Conservation (phyloP, 2,888 invertebrate species). For the Tenthredo livida region DNA sequence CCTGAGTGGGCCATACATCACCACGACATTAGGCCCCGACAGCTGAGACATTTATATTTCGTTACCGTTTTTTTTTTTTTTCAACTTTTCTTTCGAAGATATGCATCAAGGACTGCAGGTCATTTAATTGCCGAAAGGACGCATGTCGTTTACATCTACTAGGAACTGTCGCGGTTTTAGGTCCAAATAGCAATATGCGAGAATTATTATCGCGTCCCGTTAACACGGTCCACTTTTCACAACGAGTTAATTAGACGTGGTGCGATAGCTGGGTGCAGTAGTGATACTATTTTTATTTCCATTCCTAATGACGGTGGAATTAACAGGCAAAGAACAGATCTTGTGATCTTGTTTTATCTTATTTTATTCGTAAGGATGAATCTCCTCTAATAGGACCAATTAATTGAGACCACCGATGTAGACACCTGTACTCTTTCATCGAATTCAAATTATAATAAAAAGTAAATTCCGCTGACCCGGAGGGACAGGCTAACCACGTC, state of each 20-base stretch:
- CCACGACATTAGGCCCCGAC: conserved; percentile 49
- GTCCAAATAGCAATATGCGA: conserved; percentile 20
- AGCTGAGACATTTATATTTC: conserved; percentile 46
- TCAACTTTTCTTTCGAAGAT: conserved; percentile 9
- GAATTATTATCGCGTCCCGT: conserved; percentile 31
- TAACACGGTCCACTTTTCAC: conserved; percentile 14
- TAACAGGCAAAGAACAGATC: not conserved
- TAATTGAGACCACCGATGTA: not conserved
- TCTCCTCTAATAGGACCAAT: not conserved
- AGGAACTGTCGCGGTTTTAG: not conserved
- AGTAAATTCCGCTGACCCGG: not conserved
- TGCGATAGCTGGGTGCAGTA: not conserved
- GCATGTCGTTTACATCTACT: conserved; percentile 15
- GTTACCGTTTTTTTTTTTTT: conserved; percentile 11
- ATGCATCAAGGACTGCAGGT: conserved; percentile 36
- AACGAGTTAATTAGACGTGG: not conserved
- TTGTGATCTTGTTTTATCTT: not conserved
- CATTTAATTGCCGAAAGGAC: conserved; percentile 42
- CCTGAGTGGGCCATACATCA: conserved; percentile 50
- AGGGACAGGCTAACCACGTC: conserved; percentile 7
- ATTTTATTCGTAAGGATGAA: not conserved
- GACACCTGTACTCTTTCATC: not conserved
- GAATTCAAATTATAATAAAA: not conserved
- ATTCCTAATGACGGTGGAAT: not conserved
- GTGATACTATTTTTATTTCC: not conserved